A percentile compares a stretch with the other conserved stretches of the same genome.
Evolutionary conservation across 2,888 invertebrate species (phyloP).

Genomic region (Congeria kusceri): DNA sequence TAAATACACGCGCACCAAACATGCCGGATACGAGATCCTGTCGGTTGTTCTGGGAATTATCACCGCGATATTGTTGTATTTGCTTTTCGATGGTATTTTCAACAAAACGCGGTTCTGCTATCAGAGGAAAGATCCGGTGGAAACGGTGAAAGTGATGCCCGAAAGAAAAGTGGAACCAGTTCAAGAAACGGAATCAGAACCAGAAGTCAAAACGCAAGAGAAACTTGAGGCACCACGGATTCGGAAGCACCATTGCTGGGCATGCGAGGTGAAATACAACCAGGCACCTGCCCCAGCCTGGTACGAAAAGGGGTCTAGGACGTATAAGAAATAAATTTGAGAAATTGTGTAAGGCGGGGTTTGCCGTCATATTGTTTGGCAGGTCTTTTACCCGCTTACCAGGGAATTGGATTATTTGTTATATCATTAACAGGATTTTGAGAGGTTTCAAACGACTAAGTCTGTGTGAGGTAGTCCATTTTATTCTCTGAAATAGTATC

Average conservation of each 20-base stretch:
- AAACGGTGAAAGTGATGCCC: background rate
- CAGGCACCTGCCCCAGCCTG: conserved; percentile 11
- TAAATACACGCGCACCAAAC: conserved; percentile 9
- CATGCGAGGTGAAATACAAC: conserved; percentile 29
- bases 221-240: conserved; percentile 2
- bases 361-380: too few species aligned
- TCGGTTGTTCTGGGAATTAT: conserved; percentile 10
- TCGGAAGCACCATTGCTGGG: conserved; percentile 23
- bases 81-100: background rate
- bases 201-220: background rate
- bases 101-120: background rate
- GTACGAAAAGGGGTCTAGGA: background rate
- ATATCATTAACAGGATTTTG: too few species aligned
- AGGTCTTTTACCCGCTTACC: too few species aligned
- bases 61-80: conserved; percentile 12
- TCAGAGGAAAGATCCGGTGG: background rate
- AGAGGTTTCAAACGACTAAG: too few species aligned
- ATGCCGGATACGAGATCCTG: conserved; percentile 11
- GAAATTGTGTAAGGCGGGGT: too few species aligned
- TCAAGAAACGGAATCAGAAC: background rate
- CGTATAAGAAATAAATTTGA: background rate
- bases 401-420: too few species aligned
- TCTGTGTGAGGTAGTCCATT: too few species aligned
- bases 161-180: background rate
- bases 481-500: too few species aligned